Evolutionary conservation across 2,888 invertebrate species (phyloP), one percentile per base, ranked within the genome.

Genomic region (Agrilus biguttatus): DNA sequence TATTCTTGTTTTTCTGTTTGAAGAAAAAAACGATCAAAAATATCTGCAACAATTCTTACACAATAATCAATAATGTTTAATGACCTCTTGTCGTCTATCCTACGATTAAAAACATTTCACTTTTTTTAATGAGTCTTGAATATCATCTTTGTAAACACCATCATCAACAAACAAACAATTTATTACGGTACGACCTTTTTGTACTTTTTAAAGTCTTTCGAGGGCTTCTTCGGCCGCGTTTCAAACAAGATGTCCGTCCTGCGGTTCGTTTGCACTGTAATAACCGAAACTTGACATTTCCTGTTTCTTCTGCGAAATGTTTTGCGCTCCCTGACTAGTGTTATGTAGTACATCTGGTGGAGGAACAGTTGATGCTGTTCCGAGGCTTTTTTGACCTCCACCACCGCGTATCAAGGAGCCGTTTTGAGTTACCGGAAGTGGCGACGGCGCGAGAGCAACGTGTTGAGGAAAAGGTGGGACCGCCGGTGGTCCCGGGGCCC

Each of bases 401-500:
- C 59, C 60, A 47, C 64, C 65, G 41, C 66, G 63, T 45, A 64
- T 47, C 23, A 66, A 55, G 3, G 66, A 61, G 5, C 66, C 67
- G 49, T 67, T 67, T 5, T 62, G 55, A 10, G 67, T 66, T 36
- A 67, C 54, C 3, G 59, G 57, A 33, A 53, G 51, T 47, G 56
- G 55, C 28, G 53, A 53, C n/a, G 56, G 55, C 10, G 54, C 47
- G 73, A 53, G 73, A 76, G 32, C 75, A 75, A 59, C 75, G 58
- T 36, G 71, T 69, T 55, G 46, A 68, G 72, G 55, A 21, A 56
- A 52, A 1, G 69, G 69, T 36, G 72, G 72, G 50, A 70, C 70
- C 10, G 28, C 28, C 5, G 68, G 60, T 0, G 75, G 48, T 4
- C 28, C 28, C 28, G 28, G 8, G 10, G 10, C 28, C 28, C 28